Percentiles rank a stretch among this genome's conserved stretches.
Evolutionary conservation across 2,113 vertebrate species (phyloP).

Genomic region (Pedionomus torquatus): DNA sequence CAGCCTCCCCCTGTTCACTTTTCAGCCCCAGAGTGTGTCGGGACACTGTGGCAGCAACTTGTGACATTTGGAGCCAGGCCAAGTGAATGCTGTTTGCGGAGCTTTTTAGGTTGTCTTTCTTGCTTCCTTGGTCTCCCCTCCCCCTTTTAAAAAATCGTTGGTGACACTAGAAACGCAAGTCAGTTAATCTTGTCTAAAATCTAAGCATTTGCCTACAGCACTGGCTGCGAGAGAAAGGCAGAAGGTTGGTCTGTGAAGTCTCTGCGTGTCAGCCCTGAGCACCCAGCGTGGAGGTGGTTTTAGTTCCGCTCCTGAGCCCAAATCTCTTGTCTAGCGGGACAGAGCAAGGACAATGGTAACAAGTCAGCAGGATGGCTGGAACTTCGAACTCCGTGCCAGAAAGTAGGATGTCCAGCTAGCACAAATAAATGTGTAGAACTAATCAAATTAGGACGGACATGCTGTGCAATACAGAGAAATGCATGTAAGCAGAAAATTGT

Average conservation of each 20-base stretch:
- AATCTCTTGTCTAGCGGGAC: conserved; percentile 1
- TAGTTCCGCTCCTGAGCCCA: conserved; percentile 53
- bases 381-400: conserved; percentile 54
- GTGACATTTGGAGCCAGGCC: conserved; percentile 34
- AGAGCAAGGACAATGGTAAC: conserved; percentile 57
- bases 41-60: conserved; percentile 20
- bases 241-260: neutral
- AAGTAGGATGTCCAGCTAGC: conserved; percentile 60
- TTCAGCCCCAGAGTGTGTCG: neutral
- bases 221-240: neutral
- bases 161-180: conserved; percentile 43
- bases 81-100: neutral
- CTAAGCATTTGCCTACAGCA: conserved; percentile 22
- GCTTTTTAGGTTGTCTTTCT: conserved; percentile 35
- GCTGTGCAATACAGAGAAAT: conserved; percentile 71
- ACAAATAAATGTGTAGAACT: conserved; percentile 73
- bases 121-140: conserved; percentile 25
- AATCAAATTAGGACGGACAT: conserved; percentile 74
- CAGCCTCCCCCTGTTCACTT: conserved; percentile 50
- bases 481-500: conserved; percentile 73
- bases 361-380: conserved; percentile 69
- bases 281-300: conserved; percentile 21
- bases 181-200: conserved; percentile 48
- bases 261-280: neutral
- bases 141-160: neutral